Evolutionary conservation across 2,888 invertebrate genomes (phyloP).

Genomic region (Lissonota sp.): DNA sequence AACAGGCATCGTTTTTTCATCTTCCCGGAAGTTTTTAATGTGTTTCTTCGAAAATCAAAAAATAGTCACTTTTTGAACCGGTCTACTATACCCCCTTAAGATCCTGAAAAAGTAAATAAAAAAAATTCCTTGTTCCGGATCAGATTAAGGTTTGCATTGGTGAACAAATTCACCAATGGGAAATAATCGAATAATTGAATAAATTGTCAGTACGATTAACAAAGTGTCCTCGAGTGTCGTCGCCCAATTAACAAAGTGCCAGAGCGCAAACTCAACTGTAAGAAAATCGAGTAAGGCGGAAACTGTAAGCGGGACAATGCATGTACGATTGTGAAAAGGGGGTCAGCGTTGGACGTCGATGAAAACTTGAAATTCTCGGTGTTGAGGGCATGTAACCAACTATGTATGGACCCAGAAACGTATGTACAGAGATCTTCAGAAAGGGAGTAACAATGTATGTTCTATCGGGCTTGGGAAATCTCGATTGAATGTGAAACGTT

Average conservation of each 20-base stretch:
- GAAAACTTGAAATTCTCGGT: constrained; percentile 38
- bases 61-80: too few species aligned
- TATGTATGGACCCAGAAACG: neutral
- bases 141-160: too few species aligned
- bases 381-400: neutral
- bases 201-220: too few species aligned
- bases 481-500: constrained; percentile 44
- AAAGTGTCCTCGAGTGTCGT: neutral
- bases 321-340: constrained; percentile 27
- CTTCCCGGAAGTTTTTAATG: too few species aligned
- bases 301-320: constrained; percentile 39
- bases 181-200: too few species aligned
- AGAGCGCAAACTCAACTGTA: neutral
- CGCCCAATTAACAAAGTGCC: neutral
- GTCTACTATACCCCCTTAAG: too few species aligned
- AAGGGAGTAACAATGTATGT: constrained; percentile 2
- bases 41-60: too few species aligned
- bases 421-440: neutral
- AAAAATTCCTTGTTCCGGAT: too few species aligned
- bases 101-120: too few species aligned
- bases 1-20: too few species aligned
- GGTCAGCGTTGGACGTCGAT: constrained; percentile 25
- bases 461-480: constrained; percentile 22
- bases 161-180: too few species aligned
- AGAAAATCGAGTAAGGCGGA: constrained; percentile 1